Percentiles rank a stretch among this genome's conserved stretches.
phyloP scores from a whole-genome alignment of 2,113 vertebrate species.

The Aptenodytes patagonicus region DNA sequence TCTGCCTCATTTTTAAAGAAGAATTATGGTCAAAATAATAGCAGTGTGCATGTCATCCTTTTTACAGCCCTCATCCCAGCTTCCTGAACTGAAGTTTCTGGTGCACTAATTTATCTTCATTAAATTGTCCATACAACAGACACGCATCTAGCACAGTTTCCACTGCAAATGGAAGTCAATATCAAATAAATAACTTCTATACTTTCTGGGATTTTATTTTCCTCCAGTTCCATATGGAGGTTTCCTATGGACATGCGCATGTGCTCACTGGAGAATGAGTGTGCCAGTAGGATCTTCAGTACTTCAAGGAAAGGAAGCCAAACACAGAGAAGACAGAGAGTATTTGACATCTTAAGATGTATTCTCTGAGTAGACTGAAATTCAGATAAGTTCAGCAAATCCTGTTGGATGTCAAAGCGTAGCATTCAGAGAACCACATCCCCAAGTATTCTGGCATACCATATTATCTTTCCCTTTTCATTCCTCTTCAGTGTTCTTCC shows the following conservation, averaged over 20 bases:
- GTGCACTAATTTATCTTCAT: not conserved
- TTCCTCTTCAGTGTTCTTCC: slow-evolving; percentile 28
- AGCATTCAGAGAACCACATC: not conserved
- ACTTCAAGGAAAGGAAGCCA: not conserved
- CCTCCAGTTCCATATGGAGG: not conserved
- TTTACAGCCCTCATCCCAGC: not conserved
- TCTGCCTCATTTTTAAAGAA: not conserved
- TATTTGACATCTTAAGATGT: not conserved
- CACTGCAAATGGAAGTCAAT: not conserved
- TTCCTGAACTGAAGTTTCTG: not conserved
- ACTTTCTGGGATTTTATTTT: not conserved
- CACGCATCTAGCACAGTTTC: not conserved
- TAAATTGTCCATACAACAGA: not conserved
- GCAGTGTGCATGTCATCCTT: not conserved
- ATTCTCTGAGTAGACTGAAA: not conserved
- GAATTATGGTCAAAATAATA: not conserved
- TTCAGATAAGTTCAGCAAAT: not conserved
- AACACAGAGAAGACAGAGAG: not conserved
- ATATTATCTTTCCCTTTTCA: not conserved
- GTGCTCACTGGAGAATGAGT: not conserved
- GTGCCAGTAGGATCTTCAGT: not conserved
- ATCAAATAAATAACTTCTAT: not conserved
- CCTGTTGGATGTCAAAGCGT: not conserved
- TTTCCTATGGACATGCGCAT: not conserved
- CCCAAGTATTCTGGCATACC: not conserved